Percentiles rank a stretch among this genome's conserved stretches.
phyloP scores from a whole-genome alignment of 1,140 invertebrate species.

The Drosophila nigrodunni region DNA sequence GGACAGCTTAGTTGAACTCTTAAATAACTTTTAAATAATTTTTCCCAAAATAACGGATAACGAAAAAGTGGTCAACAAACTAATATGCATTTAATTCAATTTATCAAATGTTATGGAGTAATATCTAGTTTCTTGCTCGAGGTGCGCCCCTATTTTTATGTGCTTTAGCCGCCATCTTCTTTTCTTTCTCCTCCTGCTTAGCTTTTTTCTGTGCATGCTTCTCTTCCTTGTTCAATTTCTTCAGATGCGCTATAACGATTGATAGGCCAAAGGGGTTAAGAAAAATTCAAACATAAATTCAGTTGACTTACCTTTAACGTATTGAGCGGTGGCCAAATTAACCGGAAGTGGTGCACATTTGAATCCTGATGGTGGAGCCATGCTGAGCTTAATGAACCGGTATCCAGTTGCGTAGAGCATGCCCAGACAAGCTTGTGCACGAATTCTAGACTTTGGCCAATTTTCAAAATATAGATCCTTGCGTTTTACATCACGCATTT shows the following conservation, averaged over 20 bases:
- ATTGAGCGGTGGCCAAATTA: conserved; percentile 49
- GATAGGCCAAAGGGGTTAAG: not conserved
- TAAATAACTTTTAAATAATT: too few species aligned
- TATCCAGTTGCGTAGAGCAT: conserved; percentile 67
- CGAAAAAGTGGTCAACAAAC: not conserved
- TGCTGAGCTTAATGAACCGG: conserved; percentile 54
- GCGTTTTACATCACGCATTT: conserved; percentile 41
- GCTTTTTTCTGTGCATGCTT: conserved; percentile 30
- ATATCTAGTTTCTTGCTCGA: conserved; percentile 11
- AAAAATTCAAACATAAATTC: not conserved
- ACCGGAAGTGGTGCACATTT: conserved; percentile 70
- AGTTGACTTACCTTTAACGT: conserved; percentile 46
- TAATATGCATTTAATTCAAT: conserved; percentile 2
- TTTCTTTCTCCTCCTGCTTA: not conserved
- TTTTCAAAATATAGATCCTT: conserved; percentile 60
- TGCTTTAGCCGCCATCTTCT: conserved; percentile 10
- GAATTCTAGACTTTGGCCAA: conserved; percentile 57
- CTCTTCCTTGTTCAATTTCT: conserved; percentile 27
- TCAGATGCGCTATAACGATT: conserved; percentile 14
- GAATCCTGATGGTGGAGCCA: conserved; percentile 56
- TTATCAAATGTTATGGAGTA: not conserved
- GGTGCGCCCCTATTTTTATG: conserved; percentile 12
- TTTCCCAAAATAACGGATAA: too few species aligned
- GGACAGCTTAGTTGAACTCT: too few species aligned
- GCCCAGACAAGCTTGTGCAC: conserved; percentile 65